Evolutionary conservation across 2,888 invertebrate species (phyloP).

Genomic region (Orthosia cruda): DNA sequence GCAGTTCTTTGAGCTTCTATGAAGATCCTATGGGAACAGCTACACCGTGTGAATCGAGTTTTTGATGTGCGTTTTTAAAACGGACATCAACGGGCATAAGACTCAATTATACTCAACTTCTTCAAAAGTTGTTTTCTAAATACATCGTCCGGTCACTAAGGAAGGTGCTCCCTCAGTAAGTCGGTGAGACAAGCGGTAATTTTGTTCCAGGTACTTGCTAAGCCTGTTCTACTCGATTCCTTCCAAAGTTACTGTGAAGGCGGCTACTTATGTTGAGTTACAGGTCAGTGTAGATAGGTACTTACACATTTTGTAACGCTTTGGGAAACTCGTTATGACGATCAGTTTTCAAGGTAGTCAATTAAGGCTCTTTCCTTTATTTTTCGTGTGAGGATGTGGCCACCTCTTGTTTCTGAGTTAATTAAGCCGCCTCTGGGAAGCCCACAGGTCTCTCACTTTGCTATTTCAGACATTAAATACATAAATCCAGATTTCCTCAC

Average conservation of each 20-base stretch:
- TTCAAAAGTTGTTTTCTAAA: slow-evolving; percentile 35
- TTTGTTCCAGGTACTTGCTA: slow-evolving; percentile 83
- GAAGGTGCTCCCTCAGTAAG: slow-evolving; percentile 26
- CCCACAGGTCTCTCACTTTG: too few species aligned
- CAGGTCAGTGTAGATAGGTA: slow-evolving; percentile 73
- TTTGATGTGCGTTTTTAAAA: too few species aligned
- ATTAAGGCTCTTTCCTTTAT: too few species aligned
- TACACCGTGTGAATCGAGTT: too few species aligned
- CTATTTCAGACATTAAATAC: too few species aligned
- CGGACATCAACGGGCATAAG: too few species aligned
- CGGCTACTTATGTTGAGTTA: slow-evolving; percentile 89
- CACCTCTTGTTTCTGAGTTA: too few species aligned
- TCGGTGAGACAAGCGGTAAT: slow-evolving; percentile 39
- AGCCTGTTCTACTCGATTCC: slow-evolving; percentile 89
- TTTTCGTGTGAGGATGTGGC: too few species aligned
- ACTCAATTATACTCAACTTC: slow-evolving; percentile 5
- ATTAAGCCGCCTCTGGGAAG: too few species aligned
- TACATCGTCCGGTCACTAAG: slow-evolving; percentile 33
- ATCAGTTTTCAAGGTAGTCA: background rate
- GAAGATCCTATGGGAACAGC: too few species aligned
- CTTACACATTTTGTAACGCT: background rate
- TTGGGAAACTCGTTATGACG: background rate
- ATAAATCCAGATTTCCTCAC: too few species aligned
- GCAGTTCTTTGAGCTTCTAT: too few species aligned
- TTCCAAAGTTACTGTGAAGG: slow-evolving; percentile 88